Base-by-base conservation (phyloP, 92 coral and sea anemone genomes). In the Epizoanthus fatuus region DNA sequence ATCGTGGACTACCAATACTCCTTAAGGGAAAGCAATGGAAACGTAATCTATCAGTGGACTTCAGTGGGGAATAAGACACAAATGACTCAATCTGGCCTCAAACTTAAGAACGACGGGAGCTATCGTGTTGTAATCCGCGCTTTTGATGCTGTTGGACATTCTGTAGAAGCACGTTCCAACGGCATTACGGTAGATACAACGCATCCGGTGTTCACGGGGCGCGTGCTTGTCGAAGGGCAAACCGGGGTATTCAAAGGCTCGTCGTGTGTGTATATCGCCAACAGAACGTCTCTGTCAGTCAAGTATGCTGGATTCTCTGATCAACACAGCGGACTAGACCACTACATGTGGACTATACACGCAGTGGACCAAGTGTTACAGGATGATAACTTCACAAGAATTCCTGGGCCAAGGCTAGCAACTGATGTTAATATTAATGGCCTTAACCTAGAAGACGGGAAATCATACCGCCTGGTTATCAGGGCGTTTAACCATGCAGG, bases 171-270 rank as follows among this genome's bases (percentile, higher is more conserved):
- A 19, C 92, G 55, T n/a, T 85, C 90, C 13, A 90, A 93, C 86
- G 99, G 99, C 3, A 91, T 96, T 35, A 91, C 84, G 5, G 79
- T 96, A 17, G 98, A 94, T 68, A 91, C 94, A 14, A 86, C 95
- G 4, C 94, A 92, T 29, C 99, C 99, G 16, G 96, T 96, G 19
- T 96, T 94, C 69, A 96, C 91, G 14, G 99, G 99, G 1, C 79
- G 77, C 14, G 89, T 96, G 17, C 32, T 25, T 9, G 94, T 96
- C 3, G 75, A 78, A 22, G 99, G 99, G 0, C 64, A 71, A 55
- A 69, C 19, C 4, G 98, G 91, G 63, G 54, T 64, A 2, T 72
- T 79, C 40, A 86, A 94, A 80, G 96, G 95, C 12, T 79, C 76
- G 5, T 72, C 87, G 7, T 88, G 91, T 72, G 96, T 96, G 16